Base-by-base conservation (phyloP, 2,888 invertebrate genomes). In the Oxytorus armatus region DNA sequence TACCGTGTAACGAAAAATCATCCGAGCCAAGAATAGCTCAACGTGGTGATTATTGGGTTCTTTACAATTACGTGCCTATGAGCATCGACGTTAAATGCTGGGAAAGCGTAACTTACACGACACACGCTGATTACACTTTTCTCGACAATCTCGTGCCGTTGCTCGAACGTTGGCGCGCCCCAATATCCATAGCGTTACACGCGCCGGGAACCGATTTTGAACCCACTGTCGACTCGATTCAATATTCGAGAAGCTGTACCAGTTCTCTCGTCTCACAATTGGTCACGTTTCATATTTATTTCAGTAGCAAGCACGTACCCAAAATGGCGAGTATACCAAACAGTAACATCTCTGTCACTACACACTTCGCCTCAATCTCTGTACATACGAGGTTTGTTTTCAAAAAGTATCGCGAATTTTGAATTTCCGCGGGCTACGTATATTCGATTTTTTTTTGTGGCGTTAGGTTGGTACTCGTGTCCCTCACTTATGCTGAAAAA, bases 51-150 rank as follows among this genome's bases (percentile, higher is more conserved):
- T 97, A 96, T 91, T 97, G 97, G 97, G 97, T 97, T 86, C 93
- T 98, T 79, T 96, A 97, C 92, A 97, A 98, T 93, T 97, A 96
- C 90, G 94, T 97, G 84, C 94, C 94, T 47, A 96, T 97, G 76
- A 95, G 95, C 77, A 91, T 90, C 82, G 91, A 93, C 51, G 91
- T 96, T 63, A 93, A 93, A 89, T 97, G 97, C 92, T 96, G 96
- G 92, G 97, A 97, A 92, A 95, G 95, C 85, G 94, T 98, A 83
- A 98, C 98, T 0, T 97, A 98, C 89, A 97, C 98, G 39, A 98
- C 98, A 11, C 98, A 98, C 92, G 97, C 97, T 3, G 98, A 98
- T 88, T 97, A 95, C 92, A 97, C 97, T 85, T 98, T 97, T 93
- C 94, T 98, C 89, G 97, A 98, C 92, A 98, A 98, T 92, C 93